Evolutionary conservation across 2,113 vertebrate species (phyloP).

Genomic region (Petromus typicus): DNA sequence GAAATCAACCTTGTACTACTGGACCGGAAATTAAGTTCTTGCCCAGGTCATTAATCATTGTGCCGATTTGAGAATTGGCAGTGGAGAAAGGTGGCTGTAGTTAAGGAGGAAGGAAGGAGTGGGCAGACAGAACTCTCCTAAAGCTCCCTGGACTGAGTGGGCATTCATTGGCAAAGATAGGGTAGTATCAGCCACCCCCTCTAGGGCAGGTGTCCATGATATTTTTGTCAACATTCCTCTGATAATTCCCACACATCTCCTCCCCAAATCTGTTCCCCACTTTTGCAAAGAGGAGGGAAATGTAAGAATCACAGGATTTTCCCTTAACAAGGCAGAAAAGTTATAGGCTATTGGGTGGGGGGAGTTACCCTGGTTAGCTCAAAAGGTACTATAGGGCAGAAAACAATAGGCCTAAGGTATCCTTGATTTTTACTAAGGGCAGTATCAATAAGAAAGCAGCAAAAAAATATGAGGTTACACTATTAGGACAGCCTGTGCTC

Average conservation of each 20-base stretch:
- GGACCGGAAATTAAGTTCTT: slow-evolving; percentile 82
- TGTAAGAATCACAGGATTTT: neutral
- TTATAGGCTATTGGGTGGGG: neutral
- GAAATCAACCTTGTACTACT: slow-evolving; percentile 78
- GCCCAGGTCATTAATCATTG: slow-evolving; percentile 78
- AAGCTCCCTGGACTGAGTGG: neutral
- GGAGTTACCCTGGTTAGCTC: neutral
- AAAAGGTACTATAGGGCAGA: neutral
- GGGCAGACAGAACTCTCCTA: slow-evolving; percentile 27
- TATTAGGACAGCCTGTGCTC: neutral
- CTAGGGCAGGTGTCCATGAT: neutral
- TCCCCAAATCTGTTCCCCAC: neutral
- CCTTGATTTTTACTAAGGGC: neutral
- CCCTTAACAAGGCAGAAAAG: neutral
- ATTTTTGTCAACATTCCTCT: slow-evolving; percentile 31
- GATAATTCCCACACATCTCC: neutral
- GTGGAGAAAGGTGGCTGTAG: slow-evolving; percentile 47
- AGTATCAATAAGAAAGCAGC: neutral
- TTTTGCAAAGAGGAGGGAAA: neutral
- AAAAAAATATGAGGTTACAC: neutral
- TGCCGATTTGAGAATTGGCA: slow-evolving; percentile 72
- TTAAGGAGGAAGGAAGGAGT: slow-evolving; percentile 75
- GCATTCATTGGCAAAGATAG: neutral
- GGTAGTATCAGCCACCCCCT: neutral
- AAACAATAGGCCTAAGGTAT: neutral